Evolutionary conservation across 1,140 invertebrate species (phyloP).

Genomic region (Argopecten irradians): DNA sequence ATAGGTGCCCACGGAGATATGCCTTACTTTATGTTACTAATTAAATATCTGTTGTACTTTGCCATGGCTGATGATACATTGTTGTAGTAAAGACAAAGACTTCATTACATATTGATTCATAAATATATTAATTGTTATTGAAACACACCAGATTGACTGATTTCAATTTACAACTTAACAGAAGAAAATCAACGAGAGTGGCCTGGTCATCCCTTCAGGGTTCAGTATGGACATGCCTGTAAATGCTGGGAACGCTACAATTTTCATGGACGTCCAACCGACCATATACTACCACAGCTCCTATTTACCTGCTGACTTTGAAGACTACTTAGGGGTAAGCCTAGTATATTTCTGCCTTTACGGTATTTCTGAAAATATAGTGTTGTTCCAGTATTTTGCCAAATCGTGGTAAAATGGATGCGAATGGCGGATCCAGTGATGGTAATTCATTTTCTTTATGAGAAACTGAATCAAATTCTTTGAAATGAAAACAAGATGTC

Average conservation of each 20-base stretch:
- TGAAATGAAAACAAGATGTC: too few species aligned
- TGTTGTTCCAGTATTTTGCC: too few species aligned
- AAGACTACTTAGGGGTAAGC: slow-evolving; percentile 38
- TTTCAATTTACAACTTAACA: background rate
- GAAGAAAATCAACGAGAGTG: background rate
- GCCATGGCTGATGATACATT: background rate
- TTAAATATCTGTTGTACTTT: background rate
- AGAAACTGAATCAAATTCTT: too few species aligned
- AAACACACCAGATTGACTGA: too few species aligned
- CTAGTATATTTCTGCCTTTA: background rate
- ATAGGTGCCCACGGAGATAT: background rate
- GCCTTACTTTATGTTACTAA: background rate
- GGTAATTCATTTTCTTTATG: too few species aligned
- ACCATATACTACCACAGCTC: slow-evolving; percentile 38
- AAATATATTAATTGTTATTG: too few species aligned
- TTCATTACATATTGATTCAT: too few species aligned
- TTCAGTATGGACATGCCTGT: slow-evolving; percentile 33
- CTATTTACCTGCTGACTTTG: slow-evolving; percentile 29
- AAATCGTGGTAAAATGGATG: too few species aligned
- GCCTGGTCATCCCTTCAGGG: background rate
- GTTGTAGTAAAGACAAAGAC: slow-evolving; percentile 25
- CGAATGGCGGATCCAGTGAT: too few species aligned
- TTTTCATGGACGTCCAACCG: slow-evolving; percentile 40
- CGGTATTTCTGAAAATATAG: too few species aligned
- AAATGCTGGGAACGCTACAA: slow-evolving; percentile 12